Percentiles rank a stretch among this genome's conserved stretches.
These are phyloP conservation scores for Otolemur garnettii DNA, from an alignment of 2,113 vertebrate genomes.

Conservation along the genomic window DNA sequence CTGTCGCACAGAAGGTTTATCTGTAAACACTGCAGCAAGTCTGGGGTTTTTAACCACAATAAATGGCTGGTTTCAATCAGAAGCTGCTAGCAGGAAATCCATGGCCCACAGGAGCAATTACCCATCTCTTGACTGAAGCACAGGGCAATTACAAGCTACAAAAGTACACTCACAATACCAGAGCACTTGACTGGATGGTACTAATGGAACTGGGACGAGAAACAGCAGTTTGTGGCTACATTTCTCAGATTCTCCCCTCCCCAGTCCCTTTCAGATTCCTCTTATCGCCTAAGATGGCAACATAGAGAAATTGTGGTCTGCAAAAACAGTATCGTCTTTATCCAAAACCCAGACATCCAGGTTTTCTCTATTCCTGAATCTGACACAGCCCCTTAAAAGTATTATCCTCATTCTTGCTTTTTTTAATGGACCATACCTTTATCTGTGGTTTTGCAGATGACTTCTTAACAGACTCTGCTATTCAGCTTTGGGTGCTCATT, in stretches of 20 bases:
- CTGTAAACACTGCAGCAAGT: slow-evolving; percentile 86
- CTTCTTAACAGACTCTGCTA: background rate
- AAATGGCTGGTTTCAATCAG: slow-evolving; percentile 88
- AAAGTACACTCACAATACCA: slow-evolving; percentile 60
- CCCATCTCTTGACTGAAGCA: slow-evolving; percentile 86
- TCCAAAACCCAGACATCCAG: background rate
- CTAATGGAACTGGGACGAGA: slow-evolving; percentile 77
- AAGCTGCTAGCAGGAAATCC: slow-evolving; percentile 80
- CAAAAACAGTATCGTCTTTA: slow-evolving; percentile 25
- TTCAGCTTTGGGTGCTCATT: background rate
- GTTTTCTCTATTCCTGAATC: background rate
- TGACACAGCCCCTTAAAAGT: background rate
- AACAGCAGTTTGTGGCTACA: slow-evolving; percentile 47
- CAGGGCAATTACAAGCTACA: slow-evolving; percentile 85
- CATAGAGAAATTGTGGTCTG: slow-evolving; percentile 21
- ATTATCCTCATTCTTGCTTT: background rate
- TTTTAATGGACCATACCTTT: background rate
- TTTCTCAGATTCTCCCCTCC: slow-evolving; percentile 36
- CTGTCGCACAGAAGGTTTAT: slow-evolving; percentile 84
- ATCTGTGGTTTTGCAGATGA: background rate
- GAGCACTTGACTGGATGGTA: slow-evolving; percentile 80
- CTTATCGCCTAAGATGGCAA: slow-evolving; percentile 7
- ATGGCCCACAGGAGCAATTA: slow-evolving; percentile 86
- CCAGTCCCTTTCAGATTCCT: background rate
- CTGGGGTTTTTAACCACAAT: slow-evolving; percentile 84